Percentiles rank a stretch among this genome's conserved stretches.
These are phyloP conservation scores for Carassius gibelio DNA, from an alignment of 2,113 vertebrate species.

Conservation along the genomic window DNA sequence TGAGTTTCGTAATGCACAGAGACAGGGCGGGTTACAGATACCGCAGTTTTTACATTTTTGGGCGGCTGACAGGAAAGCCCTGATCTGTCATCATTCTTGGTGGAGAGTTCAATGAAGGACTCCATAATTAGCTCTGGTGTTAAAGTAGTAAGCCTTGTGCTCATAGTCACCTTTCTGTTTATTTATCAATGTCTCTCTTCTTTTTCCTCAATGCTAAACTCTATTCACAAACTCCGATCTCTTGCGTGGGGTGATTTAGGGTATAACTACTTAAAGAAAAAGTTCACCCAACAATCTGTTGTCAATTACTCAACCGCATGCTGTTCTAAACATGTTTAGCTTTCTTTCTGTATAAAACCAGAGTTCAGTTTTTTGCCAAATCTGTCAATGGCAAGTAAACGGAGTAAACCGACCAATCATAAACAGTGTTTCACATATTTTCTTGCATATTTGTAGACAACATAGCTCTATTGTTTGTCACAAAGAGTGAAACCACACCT, in stretches of 20 bases:
- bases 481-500: not conserved
- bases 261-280: not conserved
- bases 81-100: not conserved
- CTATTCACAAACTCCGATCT: not conserved
- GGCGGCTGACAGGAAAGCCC: constrained; percentile 17
- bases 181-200: not conserved
- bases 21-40: constrained; percentile 9
- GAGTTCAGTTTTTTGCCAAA: not conserved
- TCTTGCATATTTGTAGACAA: too few species aligned
- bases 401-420: not conserved
- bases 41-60: not conserved
- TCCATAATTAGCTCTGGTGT: not conserved
- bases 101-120: not conserved
- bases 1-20: not conserved
- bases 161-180: not conserved
- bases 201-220: not conserved
- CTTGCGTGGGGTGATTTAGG: not conserved
- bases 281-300: not conserved
- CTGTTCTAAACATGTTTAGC: not conserved
- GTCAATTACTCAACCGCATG: not conserved
- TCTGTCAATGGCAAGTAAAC: not conserved
- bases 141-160: not conserved
- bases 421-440: not conserved
- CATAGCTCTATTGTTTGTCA: not conserved
- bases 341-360: not conserved